Base-by-base conservation (phyloP, 2,113 vertebrate species). In the Cyrtonyx montezumae region DNA sequence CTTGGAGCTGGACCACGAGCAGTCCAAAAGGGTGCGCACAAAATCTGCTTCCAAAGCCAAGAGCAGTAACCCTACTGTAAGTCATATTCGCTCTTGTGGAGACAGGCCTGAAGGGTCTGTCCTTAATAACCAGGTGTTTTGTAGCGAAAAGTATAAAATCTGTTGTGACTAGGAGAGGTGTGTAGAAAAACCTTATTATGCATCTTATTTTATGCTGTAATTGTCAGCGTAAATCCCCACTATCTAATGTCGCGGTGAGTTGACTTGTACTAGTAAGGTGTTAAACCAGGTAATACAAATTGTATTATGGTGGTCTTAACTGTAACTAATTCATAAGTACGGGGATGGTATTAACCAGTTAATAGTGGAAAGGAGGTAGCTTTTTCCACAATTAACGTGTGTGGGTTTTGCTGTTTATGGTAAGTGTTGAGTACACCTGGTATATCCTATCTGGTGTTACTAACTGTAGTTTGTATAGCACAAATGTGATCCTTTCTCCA, bases 61-160 rank as follows among this genome's bases (percentile, higher is more conserved):
- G 94, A 97, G 98, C 97, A 93, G 97, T 98, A 97, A 95, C 91
- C 98, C 98, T 32, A 98, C 98, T 59, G 99, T 99, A 99, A 99
- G 99, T 99, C 98, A 98, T 11, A 65, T 96, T 82, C 96, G 98
- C 84, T 98, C 98, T 97, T 99, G 99, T 3, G 98, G 97, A 86
- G 98, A 97, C 97, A 97, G 97, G 18, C 85, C 98, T 9, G 97
- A 99, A 93, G 98, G 98, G 65, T 91, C 98, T 43, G 98, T 98
- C 96, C 98, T 99, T 43, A 97, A 97, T 97, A 98, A 97, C 92
- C 98, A 99, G 49, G 97, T 99, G 87, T 98, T 99, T 91, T 99
- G 99, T 98, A 98, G 98, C 30, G 99, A 99, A 97, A 99, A 99
- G 95, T 99, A 99, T 95, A 99, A 99, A 98, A 98, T 99, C 97